A percentile compares a stretch with the other conserved stretches of the same genome.
phyloP scores from a whole-genome alignment of 1,140 invertebrate species.

The Globodera rostochiensis region DNA sequence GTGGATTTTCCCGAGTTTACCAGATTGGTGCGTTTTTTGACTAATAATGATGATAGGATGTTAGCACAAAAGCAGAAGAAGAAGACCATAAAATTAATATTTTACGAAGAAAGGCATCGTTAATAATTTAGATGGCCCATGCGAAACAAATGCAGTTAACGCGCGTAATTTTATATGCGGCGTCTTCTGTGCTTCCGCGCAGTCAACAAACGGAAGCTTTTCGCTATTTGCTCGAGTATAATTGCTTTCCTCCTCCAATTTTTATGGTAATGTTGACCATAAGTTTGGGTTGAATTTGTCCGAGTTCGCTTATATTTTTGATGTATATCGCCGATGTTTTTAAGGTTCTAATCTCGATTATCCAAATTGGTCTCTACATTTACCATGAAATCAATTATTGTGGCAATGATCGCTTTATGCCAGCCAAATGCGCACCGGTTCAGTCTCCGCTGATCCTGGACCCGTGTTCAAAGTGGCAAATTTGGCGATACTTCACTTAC shows the following conservation, averaged over 20 bases:
- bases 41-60: too few relatives aligned
- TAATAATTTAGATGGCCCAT: constrained; percentile 41
- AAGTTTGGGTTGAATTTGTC: background rate
- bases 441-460: constrained; percentile 59
- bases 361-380: constrained; percentile 49
- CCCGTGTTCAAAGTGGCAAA: constrained; percentile 74
- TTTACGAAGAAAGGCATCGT: too few relatives aligned
- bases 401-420: constrained; percentile 20
- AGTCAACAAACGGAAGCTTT: constrained; percentile 34
- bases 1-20: constrained; percentile 53
- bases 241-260: constrained; percentile 51
- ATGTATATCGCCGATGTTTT: background rate
- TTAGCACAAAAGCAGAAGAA: too few relatives aligned
- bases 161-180: constrained; percentile 49
- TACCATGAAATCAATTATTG: constrained; percentile 48
- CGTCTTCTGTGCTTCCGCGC: constrained; percentile 43
- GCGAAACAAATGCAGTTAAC: constrained; percentile 43
- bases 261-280: constrained; percentile 32
- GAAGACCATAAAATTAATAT: too few relatives aligned
- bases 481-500: constrained; percentile 89
- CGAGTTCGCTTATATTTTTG: background rate
- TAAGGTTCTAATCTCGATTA: constrained; percentile 46
- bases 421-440: constrained; percentile 41
- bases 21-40: constrained; percentile 25
- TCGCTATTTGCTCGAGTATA: constrained; percentile 53